Percentiles rank a stretch among this genome's conserved stretches.
Conservation (phyloP, 2,797 vertebrate genomes). For the Xerus rutilus region DNA sequence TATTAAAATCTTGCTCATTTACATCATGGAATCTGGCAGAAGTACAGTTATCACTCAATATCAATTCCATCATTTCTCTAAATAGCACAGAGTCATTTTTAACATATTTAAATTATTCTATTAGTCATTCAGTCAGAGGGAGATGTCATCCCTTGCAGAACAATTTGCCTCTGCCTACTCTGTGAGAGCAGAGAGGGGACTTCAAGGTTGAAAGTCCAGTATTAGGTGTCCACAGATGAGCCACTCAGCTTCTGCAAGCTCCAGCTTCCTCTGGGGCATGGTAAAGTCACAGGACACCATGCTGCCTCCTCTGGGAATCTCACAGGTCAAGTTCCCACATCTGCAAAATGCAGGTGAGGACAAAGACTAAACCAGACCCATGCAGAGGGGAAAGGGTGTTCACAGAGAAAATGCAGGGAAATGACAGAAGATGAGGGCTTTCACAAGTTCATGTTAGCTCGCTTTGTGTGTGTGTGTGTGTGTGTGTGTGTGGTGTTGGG, state of each 20-base stretch:
- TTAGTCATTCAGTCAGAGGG: conserved; percentile 37
- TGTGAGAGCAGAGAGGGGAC: not conserved
- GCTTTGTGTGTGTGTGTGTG: too few species aligned
- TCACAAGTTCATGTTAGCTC: not conserved
- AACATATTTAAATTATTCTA: conserved; percentile 25
- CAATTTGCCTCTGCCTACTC: not conserved
- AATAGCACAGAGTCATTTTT: conserved; percentile 41
- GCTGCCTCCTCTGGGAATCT: not conserved
- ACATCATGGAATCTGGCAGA: conserved; percentile 11
- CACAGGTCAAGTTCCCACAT: not conserved
- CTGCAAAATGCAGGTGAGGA: not conserved
- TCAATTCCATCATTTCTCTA: conserved; percentile 25
- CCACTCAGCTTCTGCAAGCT: not conserved
- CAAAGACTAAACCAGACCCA: not conserved
- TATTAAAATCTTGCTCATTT: conserved; percentile 22
- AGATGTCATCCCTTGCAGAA: not conserved
- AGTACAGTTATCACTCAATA: not conserved
- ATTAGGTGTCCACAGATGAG: not conserved
- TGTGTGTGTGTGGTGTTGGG: too few species aligned
- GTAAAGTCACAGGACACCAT: not conserved
- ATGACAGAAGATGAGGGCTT: not conserved
- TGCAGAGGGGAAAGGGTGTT: not conserved
- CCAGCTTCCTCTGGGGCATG: not conserved
- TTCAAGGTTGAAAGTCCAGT: conserved; percentile 8
- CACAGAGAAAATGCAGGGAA: not conserved